Evolutionary conservation across 2,888 invertebrate species (phyloP), one percentile per base, ranked within the genome.

Genomic region (Erynnis tages): DNA sequence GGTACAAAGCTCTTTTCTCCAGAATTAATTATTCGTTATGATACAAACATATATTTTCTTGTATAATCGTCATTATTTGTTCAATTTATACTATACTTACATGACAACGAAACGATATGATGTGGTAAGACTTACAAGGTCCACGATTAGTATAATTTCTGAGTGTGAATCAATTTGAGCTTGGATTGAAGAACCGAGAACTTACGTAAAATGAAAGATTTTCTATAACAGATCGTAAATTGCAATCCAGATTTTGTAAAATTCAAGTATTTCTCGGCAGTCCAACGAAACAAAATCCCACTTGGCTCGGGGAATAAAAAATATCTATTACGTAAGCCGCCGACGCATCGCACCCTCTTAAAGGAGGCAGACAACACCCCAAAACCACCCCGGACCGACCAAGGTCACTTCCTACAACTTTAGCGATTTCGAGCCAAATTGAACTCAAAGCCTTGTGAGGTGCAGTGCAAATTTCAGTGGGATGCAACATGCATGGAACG

Each of bases 301-400:
- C 54, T 54, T 57, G 49, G 62, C 55, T 61, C 63, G 69, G 6
- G 13, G 43, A 68, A 72, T 80, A 79, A 81, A 84, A n/a, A 82
- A 82, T 82, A 82, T 79, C 77, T 79, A 79, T 82, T 84, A 84
- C 84, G 80, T 75, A 82, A 81, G 69, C 70, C 70, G 70, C 64
- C 79, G 72, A 75, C 81, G 76, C 82, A 74, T 71, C 68, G 62
- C 69, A 61, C 69, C 73, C 73, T 61, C 54, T 52, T 57, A 56
- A 34, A 46, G 48, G 58, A 60, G 67, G 64, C 72, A 82, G 80
- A 80, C 82, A 63, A 62, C 73, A 70, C 75, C 77, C 71, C 60
- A 49, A 56, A 60, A 64, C 75, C 70, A 72, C 79, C 80, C 75
- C 66, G 61, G 52, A 64, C 67, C 75, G 67, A 67, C 72, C 84